phyloP scores from a whole-genome alignment of 2,797 vertebrate genomes.

The Pseudopleuronectes americanus region DNA sequence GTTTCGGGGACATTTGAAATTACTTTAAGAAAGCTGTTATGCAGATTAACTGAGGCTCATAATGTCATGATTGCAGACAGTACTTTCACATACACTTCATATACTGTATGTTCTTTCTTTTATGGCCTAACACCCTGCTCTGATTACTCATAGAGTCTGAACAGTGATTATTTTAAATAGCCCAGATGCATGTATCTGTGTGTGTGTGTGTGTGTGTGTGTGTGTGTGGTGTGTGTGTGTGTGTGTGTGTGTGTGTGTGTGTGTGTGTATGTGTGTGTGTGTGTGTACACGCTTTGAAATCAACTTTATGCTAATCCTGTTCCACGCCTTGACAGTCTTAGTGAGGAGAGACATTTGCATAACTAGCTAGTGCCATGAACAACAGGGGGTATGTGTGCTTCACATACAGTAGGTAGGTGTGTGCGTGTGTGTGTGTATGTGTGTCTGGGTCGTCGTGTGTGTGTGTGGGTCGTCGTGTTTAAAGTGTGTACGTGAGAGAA shows the following conservation, averaged over 20 bases:
- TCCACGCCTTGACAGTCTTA: constrained; percentile 78
- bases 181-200: constrained; percentile 40
- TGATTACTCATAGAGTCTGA: constrained; percentile 61
- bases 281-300: constrained; percentile 67
- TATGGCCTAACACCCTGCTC: constrained; percentile 38
- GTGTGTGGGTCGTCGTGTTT: constrained; percentile 39
- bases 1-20: constrained; percentile 36
- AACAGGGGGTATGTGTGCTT: constrained; percentile 63
- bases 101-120: constrained; percentile 34
- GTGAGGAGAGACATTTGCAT: constrained; percentile 74
- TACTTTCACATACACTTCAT: constrained; percentile 48
- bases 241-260: constrained; percentile 15
- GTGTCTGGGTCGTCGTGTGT: too few species aligned
- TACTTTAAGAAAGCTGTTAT: constrained; percentile 42
- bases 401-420: constrained; percentile 47
- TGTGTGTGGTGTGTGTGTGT: constrained; percentile 22
- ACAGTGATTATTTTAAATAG: constrained; percentile 69
- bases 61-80: constrained; percentile 46
- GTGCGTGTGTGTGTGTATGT: constrained; percentile 53
- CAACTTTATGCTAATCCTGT: constrained; percentile 79
- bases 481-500: constrained; percentile 37
- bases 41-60: constrained; percentile 40
- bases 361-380: constrained; percentile 71
- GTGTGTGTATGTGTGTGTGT: constrained; percentile 16
- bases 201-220: constrained; percentile 15